Base-by-base conservation (phyloP, 2,113 vertebrate genomes). In the Spea bombifrons region DNA sequence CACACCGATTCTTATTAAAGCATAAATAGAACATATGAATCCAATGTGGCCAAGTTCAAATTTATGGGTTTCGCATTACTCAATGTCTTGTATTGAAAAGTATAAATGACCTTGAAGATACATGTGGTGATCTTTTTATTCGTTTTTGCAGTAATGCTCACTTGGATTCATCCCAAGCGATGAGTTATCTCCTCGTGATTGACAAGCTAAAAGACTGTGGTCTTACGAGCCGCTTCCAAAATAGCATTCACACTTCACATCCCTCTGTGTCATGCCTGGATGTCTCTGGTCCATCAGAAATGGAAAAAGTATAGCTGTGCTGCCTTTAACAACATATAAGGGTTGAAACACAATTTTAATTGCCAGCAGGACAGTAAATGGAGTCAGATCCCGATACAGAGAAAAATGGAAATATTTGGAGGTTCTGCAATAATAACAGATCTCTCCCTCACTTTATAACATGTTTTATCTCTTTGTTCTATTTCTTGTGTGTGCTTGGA, bases 121-220 rank as follows among this genome's bases (percentile, higher is more conserved):
- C 47, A 70, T 50, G 44, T 50, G 48, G 67, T 70, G 67, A 70
- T 70, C 67, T 70, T 70, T 70, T 50, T 70, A 70, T 70, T 70
- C 67, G 7, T 70, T 70, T 70, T 70, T 8, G 46, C 48, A 17
- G 67, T 70, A 70, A 70, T 70, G n/a, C 67, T 70, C 67, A 70
- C 67, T 70, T 70, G 67, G 67, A 70, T 70, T 70, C 67, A 70
- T 70, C 67, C 67, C 67, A 70, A 70, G 67, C 50, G 67, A 70
- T 70, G 67, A 70, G 67, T 70, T 70, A 70, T 70, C 67, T 70
- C 67, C 47, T 70, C 17, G 46, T 70, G 67, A 70, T 70, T 70
- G 67, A 70, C 67, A 70, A 70, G 67, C n/a, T 70, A 70, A 70
- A 70, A 70, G 46, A 70, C 46, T 70, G 66, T 68, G 67, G 67